Percentiles rank a stretch among this genome's conserved stretches.
Evolutionary conservation across 2,797 vertebrate species (phyloP).

Genomic region (Pipistrellus pygmaeus): DNA sequence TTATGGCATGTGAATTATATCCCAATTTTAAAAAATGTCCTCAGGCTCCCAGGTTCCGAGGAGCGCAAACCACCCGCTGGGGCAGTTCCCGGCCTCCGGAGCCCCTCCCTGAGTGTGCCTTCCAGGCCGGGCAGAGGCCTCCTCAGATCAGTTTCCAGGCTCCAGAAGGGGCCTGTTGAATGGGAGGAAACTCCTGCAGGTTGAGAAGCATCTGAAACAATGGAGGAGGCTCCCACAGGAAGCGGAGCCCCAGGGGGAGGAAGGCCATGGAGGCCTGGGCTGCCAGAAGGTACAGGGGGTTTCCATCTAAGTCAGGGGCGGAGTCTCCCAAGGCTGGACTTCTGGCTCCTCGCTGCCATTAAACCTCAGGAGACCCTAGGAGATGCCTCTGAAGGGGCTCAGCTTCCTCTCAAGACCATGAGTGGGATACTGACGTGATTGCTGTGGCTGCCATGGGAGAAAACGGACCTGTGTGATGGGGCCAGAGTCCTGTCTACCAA

Average conservation of each 20-base stretch:
- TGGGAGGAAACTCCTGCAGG: slow-evolving; percentile 67
- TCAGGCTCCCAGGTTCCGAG: background rate
- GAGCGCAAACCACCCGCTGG: background rate
- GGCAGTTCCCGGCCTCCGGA: accelerated
- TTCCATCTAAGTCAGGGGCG: background rate
- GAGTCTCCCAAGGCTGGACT: background rate
- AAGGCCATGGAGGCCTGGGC: background rate
- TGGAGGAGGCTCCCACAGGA: slow-evolving; percentile 59
- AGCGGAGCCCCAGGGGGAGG: background rate
- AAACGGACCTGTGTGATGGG: background rate
- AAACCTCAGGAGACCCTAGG: background rate
- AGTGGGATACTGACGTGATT: background rate
- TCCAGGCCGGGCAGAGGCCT: background rate
- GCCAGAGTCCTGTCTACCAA: background rate
- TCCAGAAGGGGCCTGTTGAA: slow-evolving; percentile 22
- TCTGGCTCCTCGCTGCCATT: background rate
- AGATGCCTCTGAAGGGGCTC: background rate
- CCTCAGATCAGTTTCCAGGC: background rate
- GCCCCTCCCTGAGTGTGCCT: background rate
- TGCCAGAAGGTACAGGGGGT: background rate
- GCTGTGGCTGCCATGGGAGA: background rate
- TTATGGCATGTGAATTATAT: slow-evolving; percentile 10
- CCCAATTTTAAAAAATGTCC: background rate
- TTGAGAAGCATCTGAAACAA: slow-evolving; percentile 55
- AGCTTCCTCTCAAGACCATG: background rate